Percentiles rank a stretch among this genome's conserved stretches.
These are phyloP conservation scores for Ciconia boyciana DNA, from an alignment of 2,113 vertebrate genomes.

Conservation along the genomic window DNA sequence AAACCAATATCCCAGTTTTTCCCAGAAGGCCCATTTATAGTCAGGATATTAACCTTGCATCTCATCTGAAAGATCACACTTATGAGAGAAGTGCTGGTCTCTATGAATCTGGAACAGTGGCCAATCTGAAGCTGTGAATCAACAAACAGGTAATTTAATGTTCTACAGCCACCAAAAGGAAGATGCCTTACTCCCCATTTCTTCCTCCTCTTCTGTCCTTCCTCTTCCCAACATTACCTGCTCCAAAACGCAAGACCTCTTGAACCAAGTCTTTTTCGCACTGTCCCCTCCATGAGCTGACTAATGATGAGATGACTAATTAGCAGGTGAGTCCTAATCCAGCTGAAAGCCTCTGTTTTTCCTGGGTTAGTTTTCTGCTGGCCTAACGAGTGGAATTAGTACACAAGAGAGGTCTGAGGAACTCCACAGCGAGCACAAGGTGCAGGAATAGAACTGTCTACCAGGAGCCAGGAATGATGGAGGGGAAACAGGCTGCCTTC, in stretches of 20 bases:
- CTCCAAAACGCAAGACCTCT: background rate
- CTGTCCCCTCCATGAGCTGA: background rate
- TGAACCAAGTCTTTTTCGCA: background rate
- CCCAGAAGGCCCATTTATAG: background rate
- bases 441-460: background rate
- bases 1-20: background rate
- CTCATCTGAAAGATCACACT: background rate
- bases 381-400: background rate
- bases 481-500: background rate
- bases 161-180: background rate
- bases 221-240: background rate
- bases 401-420: background rate
- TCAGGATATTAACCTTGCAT: background rate
- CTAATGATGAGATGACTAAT: background rate
- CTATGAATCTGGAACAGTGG: background rate
- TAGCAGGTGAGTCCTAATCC: background rate
- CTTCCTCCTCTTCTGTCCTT: background rate
- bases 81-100: background rate
- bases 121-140: background rate
- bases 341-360: background rate
- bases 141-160: background rate
- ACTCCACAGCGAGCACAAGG: background rate
- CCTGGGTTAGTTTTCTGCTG: background rate
- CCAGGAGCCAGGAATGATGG: background rate
- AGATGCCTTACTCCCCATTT: background rate